Evolutionary conservation across 2,113 vertebrate genomes (phyloP).

Genomic region (Meleagris gallopavo): DNA sequence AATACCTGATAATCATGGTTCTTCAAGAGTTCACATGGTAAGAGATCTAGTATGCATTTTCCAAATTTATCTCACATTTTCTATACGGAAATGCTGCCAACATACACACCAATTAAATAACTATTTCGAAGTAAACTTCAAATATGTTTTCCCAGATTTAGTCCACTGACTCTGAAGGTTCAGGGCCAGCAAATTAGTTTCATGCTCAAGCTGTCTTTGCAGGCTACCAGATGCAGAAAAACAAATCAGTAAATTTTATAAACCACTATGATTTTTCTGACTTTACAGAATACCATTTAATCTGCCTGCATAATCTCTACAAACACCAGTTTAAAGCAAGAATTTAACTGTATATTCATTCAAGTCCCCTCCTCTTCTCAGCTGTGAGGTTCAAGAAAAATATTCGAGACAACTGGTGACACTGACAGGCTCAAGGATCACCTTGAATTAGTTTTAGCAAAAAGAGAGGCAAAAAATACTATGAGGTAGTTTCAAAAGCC

Average conservation of each 20-base stretch:
- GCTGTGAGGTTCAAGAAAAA: not conserved
- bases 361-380: not conserved
- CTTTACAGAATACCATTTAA: not conserved
- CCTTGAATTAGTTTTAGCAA: not conserved
- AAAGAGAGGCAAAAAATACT: not conserved
- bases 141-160: not conserved
- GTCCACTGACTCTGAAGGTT: not conserved
- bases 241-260: not conserved
- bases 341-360: not conserved
- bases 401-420: rapidly evolving
- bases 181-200: not conserved
- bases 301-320: not conserved
- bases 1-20: not conserved
- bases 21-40: not conserved
- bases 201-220: not conserved
- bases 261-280: not conserved
- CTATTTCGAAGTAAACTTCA: not conserved
- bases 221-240: not conserved
- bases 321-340: not conserved
- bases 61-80: not conserved
- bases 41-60: not conserved
- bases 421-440: not conserved
- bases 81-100: not conserved
- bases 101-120: not conserved
- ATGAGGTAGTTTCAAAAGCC: not conserved